Evolutionary conservation across 2,113 vertebrate genomes (phyloP).

Genomic region (Dasyornis broadbenti): DNA sequence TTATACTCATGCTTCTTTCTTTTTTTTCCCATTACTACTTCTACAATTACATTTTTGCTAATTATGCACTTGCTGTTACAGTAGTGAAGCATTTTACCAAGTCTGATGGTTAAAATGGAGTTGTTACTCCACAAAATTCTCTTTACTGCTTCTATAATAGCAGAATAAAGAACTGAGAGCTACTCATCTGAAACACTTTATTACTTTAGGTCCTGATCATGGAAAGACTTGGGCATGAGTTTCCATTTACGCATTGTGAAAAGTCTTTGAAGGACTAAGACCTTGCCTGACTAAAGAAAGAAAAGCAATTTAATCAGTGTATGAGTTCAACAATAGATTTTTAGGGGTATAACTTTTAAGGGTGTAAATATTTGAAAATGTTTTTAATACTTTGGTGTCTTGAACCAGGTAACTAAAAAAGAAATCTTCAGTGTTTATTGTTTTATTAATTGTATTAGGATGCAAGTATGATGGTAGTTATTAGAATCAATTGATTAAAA

Average conservation of each 20-base stretch:
- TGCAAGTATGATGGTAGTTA: neutral
- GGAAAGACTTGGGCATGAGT: neutral
- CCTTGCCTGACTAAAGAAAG: neutral
- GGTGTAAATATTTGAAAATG: neutral
- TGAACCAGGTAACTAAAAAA: neutral
- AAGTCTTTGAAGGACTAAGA: conserved; percentile 23
- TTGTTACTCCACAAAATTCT: neutral
- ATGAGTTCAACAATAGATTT: neutral
- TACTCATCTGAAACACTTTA: neutral
- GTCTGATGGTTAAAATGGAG: neutral
- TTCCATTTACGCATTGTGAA: neutral
- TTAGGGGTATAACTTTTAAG: neutral
- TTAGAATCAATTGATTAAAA: neutral
- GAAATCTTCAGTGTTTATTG: neutral
- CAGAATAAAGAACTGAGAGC: neutral
- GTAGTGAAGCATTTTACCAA: neutral
- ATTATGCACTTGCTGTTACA: neutral
- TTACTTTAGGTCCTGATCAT: neutral
- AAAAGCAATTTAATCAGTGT: neutral
- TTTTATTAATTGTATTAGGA: neutral
- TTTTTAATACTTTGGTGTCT: neutral
- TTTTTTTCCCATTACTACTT: neutral
- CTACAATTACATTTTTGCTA: neutral
- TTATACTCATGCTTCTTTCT: neutral
- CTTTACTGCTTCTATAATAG: neutral